Evolutionary conservation across 2,113 vertebrate genomes (phyloP), one percentile per base, ranked within the genome.

Genomic region (Antechinus flavipes): DNA sequence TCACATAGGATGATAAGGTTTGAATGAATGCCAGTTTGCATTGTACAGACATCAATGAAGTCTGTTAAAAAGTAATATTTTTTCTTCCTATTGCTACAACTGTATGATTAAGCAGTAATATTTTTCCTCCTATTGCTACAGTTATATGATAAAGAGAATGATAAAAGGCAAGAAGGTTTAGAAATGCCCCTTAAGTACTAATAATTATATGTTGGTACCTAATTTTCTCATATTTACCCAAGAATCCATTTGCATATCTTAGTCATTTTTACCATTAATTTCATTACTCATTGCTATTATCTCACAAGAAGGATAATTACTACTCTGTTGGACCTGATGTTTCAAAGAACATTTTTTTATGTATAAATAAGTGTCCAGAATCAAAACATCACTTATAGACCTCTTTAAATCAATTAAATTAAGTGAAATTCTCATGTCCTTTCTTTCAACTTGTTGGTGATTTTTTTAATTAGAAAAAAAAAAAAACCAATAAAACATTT

Each of bases 271-370:
- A 58, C 35, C 93, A 91, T 93, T 95, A 93, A 24, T 94, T 90
- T 55, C 0, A 49, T 95, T 95, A 93, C 42, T 23, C 54, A 93
- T 24, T 95, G 95, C 95, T 97, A 23, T 96, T 97, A 95, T 89
- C 50, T n/a, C 90, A 10, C 54, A 35, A 90, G 35, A 91, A 42
- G 89, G 42, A 53, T 96, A 96, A 53, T 95, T 58, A 54, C 54
- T 94, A 94, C 24, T 93, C 91, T 49, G 30, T 94, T 92, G 30
- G n/a, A 93, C 91, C 24, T n/a, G 30, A n/a, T n/a, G 14, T 76
- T n/a, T 76, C 61, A 76, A n/a, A 76, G 14, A n/a, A 42, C 35
- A 23, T 90, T 30, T 93, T 93, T 96, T 96, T 95, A 92, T 91
- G 89, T 91, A 89, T 92, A 94, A 58, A 54, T 93, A 96, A 93